Conservation (phyloP, 2,888 invertebrate genomes). For the Brachyopa scutellaris region DNA sequence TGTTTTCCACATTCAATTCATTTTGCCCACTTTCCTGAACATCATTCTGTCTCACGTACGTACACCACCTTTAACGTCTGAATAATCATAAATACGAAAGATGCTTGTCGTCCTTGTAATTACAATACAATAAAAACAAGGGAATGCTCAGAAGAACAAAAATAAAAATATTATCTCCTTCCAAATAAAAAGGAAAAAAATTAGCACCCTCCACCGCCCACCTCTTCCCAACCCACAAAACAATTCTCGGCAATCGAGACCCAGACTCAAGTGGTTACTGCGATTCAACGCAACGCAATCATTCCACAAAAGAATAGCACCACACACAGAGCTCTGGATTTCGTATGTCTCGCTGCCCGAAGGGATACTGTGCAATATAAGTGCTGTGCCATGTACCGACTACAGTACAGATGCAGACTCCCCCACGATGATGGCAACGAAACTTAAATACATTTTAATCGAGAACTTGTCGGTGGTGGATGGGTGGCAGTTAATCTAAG, state of each 20-base stretch:
- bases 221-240: background rate
- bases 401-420: too few species aligned
- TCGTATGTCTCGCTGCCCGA: slow-evolving; percentile 37
- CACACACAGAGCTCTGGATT: too few species aligned
- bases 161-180: too few species aligned
- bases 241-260: slow-evolving; percentile 13
- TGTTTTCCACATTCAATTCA: slow-evolving; percentile 7
- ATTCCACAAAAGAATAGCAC: too few species aligned
- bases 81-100: slow-evolving; percentile 37
- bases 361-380: slow-evolving; percentile 57
- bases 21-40: background rate
- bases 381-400: slow-evolving; percentile 67
- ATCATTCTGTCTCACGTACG: background rate
- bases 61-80: slow-evolving; percentile 2
- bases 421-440: slow-evolving; percentile 12
- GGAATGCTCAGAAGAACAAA: background rate
- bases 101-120: slow-evolving; percentile 30
- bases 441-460: slow-evolving; percentile 72
- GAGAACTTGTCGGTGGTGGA: slow-evolving; percentile 42
- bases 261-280: slow-evolving; percentile 44
- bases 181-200: too few species aligned
- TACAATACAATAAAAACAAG: slow-evolving; percentile 47
- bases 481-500: slow-evolving; percentile 70
- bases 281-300: slow-evolving; percentile 8
- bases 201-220: too few species aligned